Base-by-base conservation (phyloP, 1,140 invertebrate species). In the Bombus fervidus region DNA sequence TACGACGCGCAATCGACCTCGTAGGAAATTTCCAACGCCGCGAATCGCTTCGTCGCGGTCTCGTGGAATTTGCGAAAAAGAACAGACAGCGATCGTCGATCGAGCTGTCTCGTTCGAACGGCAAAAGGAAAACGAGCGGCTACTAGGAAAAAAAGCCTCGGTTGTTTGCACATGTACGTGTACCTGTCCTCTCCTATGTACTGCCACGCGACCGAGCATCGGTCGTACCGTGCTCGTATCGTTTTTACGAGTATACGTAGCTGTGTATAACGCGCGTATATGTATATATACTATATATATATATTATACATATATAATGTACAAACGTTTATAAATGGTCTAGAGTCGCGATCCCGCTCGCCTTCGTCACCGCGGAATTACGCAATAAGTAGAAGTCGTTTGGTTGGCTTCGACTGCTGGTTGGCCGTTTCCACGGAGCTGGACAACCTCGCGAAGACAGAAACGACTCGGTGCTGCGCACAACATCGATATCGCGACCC, bases 371-470 rank as follows among this genome's bases (percentile, higher is more conserved):
- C 90, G 89, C 91, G 89, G 89, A 92, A 94, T 95, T 95, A 93
- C 93, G 93, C 93, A 95, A 95, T 94, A 90, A 93, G 92, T 92
- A 92, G 89, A 94, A 94, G 94, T 93, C 91, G 93, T 93, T 94
- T 93, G 91, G 92, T 92, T 89, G 90, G 91, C 92, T 94, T 80
- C 78, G 86, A 78, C 85, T 89, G 88, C 85, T 88, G 87, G 91
- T 77, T 86, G 91, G 91, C 91, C 89, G 89, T 90, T 91, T 87
- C 90, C 73, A 90, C 86, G 78, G 85, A 89, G 77, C 85, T 78
- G 77, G 75, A 83, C 81, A 88, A 88, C 90, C 87, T 85, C 85
- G 84, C 90, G 92, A 93, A 92, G 57, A 62, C 53, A 62, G 83
- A 34, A 62, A 62, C 39, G 83, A 81, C 53, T 66, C 34, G 22